Base-by-base conservation (phyloP, 2,113 vertebrate species). In the Noctilio leporinus region DNA sequence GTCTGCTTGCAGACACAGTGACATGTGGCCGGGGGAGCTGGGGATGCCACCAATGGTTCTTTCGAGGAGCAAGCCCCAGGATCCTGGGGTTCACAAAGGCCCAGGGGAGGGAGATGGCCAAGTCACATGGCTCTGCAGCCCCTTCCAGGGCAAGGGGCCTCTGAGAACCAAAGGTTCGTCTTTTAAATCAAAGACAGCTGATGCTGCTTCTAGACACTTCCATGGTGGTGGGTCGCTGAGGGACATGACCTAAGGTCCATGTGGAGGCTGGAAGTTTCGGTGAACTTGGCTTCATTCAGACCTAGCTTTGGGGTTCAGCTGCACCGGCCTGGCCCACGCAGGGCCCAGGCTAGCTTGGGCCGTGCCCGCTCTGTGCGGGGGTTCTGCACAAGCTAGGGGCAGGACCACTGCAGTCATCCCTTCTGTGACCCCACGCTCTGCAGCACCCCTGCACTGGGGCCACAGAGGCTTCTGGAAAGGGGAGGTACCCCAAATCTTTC, bases 281-380 rank as follows among this genome's bases (percentile, higher is more conserved):
- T 49, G 84, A 90, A 8, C 53, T 47, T 33, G 62, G 1, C 3
- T 76, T 9, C 12, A 17, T 47, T 62, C 35, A 26, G 2, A 20
- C 59, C 40, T 81, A 55, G 57, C 0, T 2, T 19, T 73, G 83
- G 70, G 15, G 30, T 19, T 53, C 22, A 30, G 43, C 9, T 40
- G 73, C 12, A 1, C 11, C 16, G 65, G n/a, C 30, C 67, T 64
- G 38, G 47, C 15, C 19, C 1, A 2, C 59, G 19, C 1, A 33
- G 47, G 11, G 33, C 20, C 45, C 45, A 4, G 22, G 14, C 33
- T 0, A 16, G 40, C 35, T 40, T 26, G 82, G 35, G 77, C 12
- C 8, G 1, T 0, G 9, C 14, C 51, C 28, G 4, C 62, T 19
- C 45, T 0, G 0, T 45, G 40, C 0, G 12, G 45, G 24, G 38